Evolutionary conservation across 2,888 invertebrate genomes (phyloP), one percentile per base, ranked within the genome.

Genomic region (Lasioglossum morio): DNA sequence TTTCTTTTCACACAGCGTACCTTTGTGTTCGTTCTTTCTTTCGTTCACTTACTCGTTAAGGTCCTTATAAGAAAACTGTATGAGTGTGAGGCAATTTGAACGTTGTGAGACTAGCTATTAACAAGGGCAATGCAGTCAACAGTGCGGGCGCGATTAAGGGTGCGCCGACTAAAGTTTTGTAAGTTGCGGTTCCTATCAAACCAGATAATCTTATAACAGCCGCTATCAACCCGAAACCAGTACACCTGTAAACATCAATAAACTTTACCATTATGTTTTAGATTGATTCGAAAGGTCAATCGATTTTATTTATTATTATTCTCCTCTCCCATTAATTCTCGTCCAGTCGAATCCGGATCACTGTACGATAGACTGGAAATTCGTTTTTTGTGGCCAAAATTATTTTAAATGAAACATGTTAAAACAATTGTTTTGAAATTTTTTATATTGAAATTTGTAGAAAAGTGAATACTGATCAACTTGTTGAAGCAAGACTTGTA

Each of bases 71-170:
- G 88, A 95, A 95, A 85, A 95, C 94, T 78, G 95, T 94, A 88
- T 94, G 95, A 77, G 96, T 95, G 87, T 96, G 95, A 76, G 95
- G 95, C 86, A 96, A 93, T 90, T 95, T 94, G 76, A 95, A 92
- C 23, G 95, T 94, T 46, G 94, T 94, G 72, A 95, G 89, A 75
- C 95, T 95, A 23, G 95, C 95, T 70, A 95, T 88, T 34, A 95
- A 88, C 60, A 96, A 91, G 72, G 94, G 94, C 66, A 93, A 93
- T 37, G 95, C 95, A 30, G 95, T 95, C 73, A 95, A 92, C 76
- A 96, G 86, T 89, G 95, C 95, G n/a, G 96, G 95, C 74, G 94
- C 94, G 7, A 95, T 93, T 73, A 95, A 91, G 79, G 94, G 95
- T 72, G 94, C 92, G 69, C 94, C 94, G 53, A 95, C 94, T 74